Evolutionary conservation across 2,113 vertebrate species (phyloP).

Genomic region (Tenebrosternarchus preto): DNA sequence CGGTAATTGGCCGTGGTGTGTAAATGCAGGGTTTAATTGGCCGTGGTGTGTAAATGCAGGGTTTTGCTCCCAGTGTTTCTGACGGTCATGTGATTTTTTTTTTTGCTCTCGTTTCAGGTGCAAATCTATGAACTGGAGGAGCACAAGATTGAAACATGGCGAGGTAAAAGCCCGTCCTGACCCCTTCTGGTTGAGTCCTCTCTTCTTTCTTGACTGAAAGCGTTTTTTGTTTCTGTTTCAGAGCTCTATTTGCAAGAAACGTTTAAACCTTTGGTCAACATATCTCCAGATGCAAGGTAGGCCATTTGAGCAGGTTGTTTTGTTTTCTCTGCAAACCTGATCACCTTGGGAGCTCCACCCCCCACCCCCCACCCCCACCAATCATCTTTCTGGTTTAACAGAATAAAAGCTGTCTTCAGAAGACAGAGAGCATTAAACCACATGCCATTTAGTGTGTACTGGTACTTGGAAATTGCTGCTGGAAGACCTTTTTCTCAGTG

Average conservation of each 20-base stretch:
- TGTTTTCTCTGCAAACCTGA: neutral
- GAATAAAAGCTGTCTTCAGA: too few relatives aligned
- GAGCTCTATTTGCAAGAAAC: constrained; percentile 99
- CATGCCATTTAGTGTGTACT: too few relatives aligned
- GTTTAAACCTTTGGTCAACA: constrained; percentile 98
- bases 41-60: neutral
- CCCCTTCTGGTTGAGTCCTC: neutral
- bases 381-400: too few relatives aligned
- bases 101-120: constrained; percentile 77
- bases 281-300: constrained; percentile 96
- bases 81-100: neutral
- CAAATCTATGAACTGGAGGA: constrained; percentile 99
- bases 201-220: neutral
- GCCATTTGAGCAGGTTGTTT: constrained; percentile 14
- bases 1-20: too few relatives aligned
- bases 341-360: too few relatives aligned
- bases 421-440: too few relatives aligned
- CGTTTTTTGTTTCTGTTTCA: constrained; percentile 64
- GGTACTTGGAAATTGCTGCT: too few relatives aligned
- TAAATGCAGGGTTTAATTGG: neutral
- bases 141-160: constrained; percentile 97
- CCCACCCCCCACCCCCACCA: too few relatives aligned
- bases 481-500: too few relatives aligned
- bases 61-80: constrained; percentile 1
- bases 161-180: constrained; percentile 75